A percentile compares a stretch with the other conserved stretches of the same genome.
Evolutionary conservation across 2,113 vertebrate genomes (phyloP).

Genomic region (Nipponia nippon): DNA sequence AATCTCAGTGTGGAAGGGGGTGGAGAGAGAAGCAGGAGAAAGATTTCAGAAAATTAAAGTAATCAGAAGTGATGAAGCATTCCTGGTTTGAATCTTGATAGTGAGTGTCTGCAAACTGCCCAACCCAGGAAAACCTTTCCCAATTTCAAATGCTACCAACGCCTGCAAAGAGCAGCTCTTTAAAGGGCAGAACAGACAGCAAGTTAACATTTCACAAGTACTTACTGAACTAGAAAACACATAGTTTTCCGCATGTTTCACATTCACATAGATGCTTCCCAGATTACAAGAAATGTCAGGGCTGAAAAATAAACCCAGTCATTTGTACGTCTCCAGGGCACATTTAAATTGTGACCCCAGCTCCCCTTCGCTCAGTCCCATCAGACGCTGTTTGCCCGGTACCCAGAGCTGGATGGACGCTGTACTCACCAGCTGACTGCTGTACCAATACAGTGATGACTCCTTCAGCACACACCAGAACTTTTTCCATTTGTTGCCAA

Average conservation of each 20-base stretch:
- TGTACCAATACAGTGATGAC: constrained; percentile 92
- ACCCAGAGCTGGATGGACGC: not conserved
- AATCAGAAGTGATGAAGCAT: not conserved
- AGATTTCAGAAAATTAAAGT: not conserved
- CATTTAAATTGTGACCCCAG: not conserved
- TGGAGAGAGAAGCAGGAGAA: not conserved
- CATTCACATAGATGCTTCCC: not conserved
- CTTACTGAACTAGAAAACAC: not conserved
- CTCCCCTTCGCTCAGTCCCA: not conserved
- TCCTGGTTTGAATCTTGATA: not conserved
- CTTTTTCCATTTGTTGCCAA: constrained; percentile 97
- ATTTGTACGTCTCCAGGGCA: not conserved
- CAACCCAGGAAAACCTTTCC: not conserved
- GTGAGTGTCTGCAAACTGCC: not conserved
- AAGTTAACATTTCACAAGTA: not conserved
- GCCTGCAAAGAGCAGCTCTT: not conserved
- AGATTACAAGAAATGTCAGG: not conserved
- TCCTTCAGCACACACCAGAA: constrained; percentile 97
- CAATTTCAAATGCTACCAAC: not conserved
- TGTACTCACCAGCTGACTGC: constrained; percentile 87
- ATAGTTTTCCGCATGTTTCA: not conserved
- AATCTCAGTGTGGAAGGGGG: not conserved
- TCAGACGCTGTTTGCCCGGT: not conserved
- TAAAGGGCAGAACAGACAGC: not conserved
- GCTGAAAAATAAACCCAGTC: not conserved